Evolutionary conservation across 2,888 invertebrate genomes (phyloP).

Genomic region (Terebella lapidaria): DNA sequence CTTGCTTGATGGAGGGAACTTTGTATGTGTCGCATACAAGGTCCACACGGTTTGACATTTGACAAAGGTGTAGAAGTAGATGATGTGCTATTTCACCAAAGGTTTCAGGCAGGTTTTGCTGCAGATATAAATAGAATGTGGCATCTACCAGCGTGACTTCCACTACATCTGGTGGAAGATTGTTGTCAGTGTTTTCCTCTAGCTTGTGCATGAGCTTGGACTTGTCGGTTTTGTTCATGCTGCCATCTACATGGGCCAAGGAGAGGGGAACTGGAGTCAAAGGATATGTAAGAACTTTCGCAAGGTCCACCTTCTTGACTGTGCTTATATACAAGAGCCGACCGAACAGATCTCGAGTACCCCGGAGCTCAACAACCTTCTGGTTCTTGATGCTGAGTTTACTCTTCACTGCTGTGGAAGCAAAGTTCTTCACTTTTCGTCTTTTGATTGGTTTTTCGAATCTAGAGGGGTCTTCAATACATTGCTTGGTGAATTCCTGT

Average conservation of each 20-base stretch:
- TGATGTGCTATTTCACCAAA: background rate
- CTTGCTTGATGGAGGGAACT: slow-evolving; percentile 7
- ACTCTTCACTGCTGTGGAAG: background rate
- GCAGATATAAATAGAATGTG: background rate
- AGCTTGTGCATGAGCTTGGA: background rate
- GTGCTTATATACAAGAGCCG: slow-evolving; percentile 5
- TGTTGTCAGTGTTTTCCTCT: background rate
- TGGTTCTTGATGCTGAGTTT: background rate
- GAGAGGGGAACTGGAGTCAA: slow-evolving; percentile 14
- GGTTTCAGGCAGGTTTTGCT: background rate
- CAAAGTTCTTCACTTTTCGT: slow-evolving; percentile 17
- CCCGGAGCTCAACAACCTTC: slow-evolving; percentile 2
- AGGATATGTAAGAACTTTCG: slow-evolving; percentile 8
- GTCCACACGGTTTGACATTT: background rate
- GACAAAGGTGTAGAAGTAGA: background rate
- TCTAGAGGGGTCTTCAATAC: slow-evolving; percentile 5
- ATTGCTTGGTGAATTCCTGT: slow-evolving; percentile 14
- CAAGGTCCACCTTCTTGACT: slow-evolving; percentile 6
- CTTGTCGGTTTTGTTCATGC: slow-evolving; percentile 9
- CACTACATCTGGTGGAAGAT: background rate
- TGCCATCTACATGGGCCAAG: too few relatives aligned
- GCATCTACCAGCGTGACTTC: slow-evolving; percentile 2
- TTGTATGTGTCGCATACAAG: slow-evolving; percentile 10
- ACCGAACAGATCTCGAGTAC: slow-evolving; percentile 14
- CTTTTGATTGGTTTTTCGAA: slow-evolving; percentile 19